A percentile compares a stretch with the other conserved stretches of the same genome.
Conservation (phyloP, 2,797 vertebrate genomes). For the Dendrocincla tyrannina region DNA sequence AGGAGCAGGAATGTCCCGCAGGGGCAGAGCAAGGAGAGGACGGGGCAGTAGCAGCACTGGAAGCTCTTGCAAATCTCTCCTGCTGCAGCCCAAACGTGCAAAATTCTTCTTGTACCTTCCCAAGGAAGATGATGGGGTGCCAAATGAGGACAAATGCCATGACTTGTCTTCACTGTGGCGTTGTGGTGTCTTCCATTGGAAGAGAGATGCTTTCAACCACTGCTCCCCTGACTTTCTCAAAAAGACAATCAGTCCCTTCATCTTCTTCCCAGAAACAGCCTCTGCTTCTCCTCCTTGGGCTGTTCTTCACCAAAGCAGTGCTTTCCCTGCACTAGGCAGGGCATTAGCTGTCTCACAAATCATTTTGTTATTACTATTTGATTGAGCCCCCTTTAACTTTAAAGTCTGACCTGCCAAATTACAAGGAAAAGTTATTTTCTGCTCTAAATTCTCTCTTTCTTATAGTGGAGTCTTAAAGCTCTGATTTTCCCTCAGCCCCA, state of each 20-base stretch:
- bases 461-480: not conserved
- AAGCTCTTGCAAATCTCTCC: not conserved
- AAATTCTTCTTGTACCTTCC: not conserved
- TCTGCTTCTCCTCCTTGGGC: not conserved
- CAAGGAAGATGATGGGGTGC: not conserved
- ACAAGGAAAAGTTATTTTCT: not conserved
- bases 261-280: not conserved
- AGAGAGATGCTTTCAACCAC: accelerated
- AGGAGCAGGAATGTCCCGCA: not conserved
- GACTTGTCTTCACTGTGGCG: accelerated
- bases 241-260: not conserved
- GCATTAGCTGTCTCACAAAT: not conserved
- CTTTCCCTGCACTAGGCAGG: not conserved
- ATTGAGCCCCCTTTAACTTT: not conserved
- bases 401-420: not conserved
- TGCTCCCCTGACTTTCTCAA: not conserved
- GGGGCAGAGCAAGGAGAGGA: not conserved
- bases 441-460: not conserved
- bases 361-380: not conserved
- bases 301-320: not conserved
- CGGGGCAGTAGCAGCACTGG: not conserved
- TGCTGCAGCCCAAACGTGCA: not conserved
- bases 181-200: not conserved
- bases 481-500: not conserved
- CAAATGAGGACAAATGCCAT: not conserved